Evolutionary conservation across 2,888 invertebrate genomes (phyloP), one percentile per base, ranked within the genome.

Genomic region (Agrochola macilenta): DNA sequence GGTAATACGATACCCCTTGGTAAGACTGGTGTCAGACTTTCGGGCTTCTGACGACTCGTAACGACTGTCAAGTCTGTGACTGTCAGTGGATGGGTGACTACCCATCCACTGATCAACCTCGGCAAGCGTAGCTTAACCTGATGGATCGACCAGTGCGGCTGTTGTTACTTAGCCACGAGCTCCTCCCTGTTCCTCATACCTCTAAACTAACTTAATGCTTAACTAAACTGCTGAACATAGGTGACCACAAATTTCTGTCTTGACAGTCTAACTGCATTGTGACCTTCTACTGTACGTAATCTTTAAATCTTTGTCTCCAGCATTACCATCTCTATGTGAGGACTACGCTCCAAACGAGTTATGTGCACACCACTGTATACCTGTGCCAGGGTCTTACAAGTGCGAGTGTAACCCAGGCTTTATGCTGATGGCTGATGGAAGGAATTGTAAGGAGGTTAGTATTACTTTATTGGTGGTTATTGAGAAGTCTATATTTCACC

Each of bases 341-440:
- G 95, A 95, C 0, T 92, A 94, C 60, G 96, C 96, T 0, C 96
- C 96, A 0, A 97, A 96, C 64, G 96, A 96, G 89, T 94, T 98
- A 23, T 99, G 98, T 92, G 98, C 98, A 0, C 98, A 98, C 88
- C 97, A 98, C 88, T 99, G 98, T 91, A 97, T 98, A 43, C 98
- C 98, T 3, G 97, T 97, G 0, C 97, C 97, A 0, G 98, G 98
- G 0, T 98, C 98, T 0, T 98, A 97, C 90, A 97, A 94, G 82
- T 98, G 98, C 90, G 97, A 97, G 84, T 98, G 98, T 90, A 97
- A 97, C 71, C 97, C 97, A 76, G 98, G 98, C 0, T 98, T 97
- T 87, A 97, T 96, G 89, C 95, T 98, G 5, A 97, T 97, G 97
- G 95, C 97, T 43, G 98, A 98, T 92, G 97, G 97, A 2, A 97